Evolutionary conservation across 2,797 vertebrate genomes (phyloP), one percentile per base, ranked within the genome.

Genomic region (Sebastes taczanowskii): DNA sequence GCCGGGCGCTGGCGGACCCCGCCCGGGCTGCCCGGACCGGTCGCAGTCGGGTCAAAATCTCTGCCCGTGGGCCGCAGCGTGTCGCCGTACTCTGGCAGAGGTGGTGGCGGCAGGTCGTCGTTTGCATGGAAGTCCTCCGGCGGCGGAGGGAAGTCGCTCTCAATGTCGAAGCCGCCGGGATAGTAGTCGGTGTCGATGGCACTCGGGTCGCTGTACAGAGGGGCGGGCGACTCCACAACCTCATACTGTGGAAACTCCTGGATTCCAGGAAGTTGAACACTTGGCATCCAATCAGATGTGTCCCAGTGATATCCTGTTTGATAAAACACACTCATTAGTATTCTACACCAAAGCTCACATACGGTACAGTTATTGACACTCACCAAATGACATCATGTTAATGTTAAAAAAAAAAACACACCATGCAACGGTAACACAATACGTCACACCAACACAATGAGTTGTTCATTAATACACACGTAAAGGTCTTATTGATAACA

Each of bases 231-330:
- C 81, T 99, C 98, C 90, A 97, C 96, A 83, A 97, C 96, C 95
- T 99, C 98, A 0, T 98, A 99, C 93, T 97, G 98, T 80, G 98
- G 98, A 90, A 97, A 98, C 91, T 99, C 99, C 89, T 99, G 97
- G 93, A 99, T 99, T 95, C 97, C 99, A 90, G 98, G 98, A 95
- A 99, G 95, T 89, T 99, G 98, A 93, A 98, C 97, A 61, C 95
- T 97, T 63, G 99, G 98, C 99, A 99, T 99, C 99, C 99, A 99
- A 90, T 99, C 99, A 91, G 99, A 99, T 60, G 99, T 99, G 95
- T 99, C 99, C 99, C 99, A 99, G 95, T 99, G 98, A 93, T 99
- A 99, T 93, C 97, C 99, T 99, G 90, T 42, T 46, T 6, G 64
- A 88, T 0, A 6, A 35, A 55, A 81, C 32, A 49, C 49, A 61